Percentiles rank a stretch among this genome's conserved stretches.
These are phyloP conservation scores for Orcinus orca DNA, from an alignment of 2,113 vertebrate genomes.

Conservation along the genomic window DNA sequence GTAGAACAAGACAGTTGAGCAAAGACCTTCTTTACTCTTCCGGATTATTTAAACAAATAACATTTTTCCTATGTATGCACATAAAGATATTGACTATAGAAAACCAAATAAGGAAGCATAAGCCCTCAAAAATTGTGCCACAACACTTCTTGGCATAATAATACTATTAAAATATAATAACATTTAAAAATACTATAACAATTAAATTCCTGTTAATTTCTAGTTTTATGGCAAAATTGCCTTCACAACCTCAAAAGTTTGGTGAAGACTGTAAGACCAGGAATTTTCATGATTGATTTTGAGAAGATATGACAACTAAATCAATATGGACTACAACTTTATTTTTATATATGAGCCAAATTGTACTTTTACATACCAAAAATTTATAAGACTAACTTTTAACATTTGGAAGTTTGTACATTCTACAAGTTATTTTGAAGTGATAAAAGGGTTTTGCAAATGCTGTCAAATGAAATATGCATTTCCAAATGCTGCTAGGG, in stretches of 20 bases:
- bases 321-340: not conserved
- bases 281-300: slow-evolving; percentile 27
- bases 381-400: slow-evolving; percentile 55
- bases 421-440: slow-evolving; percentile 65
- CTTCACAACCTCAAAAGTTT: not conserved
- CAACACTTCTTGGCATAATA: not conserved
- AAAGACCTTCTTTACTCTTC: slow-evolving; percentile 13
- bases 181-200: not conserved
- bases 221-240: not conserved
- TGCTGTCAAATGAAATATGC: slow-evolving; percentile 74
- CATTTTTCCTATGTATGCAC: not conserved
- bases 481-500: slow-evolving; percentile 65
- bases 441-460: slow-evolving; percentile 67
- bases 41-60: slow-evolving; percentile 14
- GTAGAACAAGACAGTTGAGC: not conserved
- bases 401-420: slow-evolving; percentile 59
- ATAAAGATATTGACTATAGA: not conserved
- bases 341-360: slow-evolving; percentile 37
- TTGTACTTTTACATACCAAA: slow-evolving; percentile 14
- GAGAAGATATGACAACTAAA: not conserved
- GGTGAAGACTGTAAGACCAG: not conserved
- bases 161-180: not conserved
- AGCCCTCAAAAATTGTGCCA: not conserved
- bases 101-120: not conserved
- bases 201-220: not conserved